Conservation (phyloP, 2,797 vertebrate genomes). For the Neosilurus hyrtlii region DNA sequence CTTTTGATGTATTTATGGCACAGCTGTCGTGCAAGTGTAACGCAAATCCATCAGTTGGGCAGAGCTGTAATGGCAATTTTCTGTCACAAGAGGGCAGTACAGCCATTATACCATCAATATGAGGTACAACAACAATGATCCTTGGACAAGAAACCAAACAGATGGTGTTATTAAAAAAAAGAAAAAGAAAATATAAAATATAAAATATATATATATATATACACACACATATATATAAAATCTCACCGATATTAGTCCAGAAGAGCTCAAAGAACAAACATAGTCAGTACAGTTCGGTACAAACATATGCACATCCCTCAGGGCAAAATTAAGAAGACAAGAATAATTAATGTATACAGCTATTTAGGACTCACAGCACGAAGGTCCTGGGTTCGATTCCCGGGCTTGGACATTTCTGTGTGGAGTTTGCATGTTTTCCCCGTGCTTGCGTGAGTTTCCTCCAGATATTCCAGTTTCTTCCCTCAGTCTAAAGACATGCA, state of each 20-base stretch:
- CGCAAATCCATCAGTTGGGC: background rate
- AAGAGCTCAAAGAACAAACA: background rate
- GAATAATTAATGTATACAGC: background rate
- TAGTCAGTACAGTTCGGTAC: background rate
- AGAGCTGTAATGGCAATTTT: background rate
- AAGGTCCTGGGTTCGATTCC: too few relatives aligned
- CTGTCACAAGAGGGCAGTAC: constrained; percentile 35
- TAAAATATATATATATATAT: too few relatives aligned
- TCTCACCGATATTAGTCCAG: background rate
- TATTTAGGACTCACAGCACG: background rate
- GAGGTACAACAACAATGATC: background rate
- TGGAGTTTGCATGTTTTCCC: too few relatives aligned
- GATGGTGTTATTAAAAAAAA: background rate
- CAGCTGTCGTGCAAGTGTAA: background rate
- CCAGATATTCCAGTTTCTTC: too few relatives aligned
- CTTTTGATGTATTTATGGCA: background rate
- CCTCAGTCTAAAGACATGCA: too few relatives aligned
- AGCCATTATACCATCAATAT: background rate
- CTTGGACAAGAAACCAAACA: background rate
- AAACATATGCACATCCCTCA: background rate
- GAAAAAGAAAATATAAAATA: too few relatives aligned
- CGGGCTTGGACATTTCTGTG: too few relatives aligned
- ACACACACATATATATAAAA: too few relatives aligned
- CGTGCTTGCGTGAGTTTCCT: too few relatives aligned
- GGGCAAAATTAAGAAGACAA: background rate